Evolutionary conservation across 2,888 invertebrate species (phyloP), one percentile per base, ranked within the genome.

Genomic region (Netelia melanura): DNA sequence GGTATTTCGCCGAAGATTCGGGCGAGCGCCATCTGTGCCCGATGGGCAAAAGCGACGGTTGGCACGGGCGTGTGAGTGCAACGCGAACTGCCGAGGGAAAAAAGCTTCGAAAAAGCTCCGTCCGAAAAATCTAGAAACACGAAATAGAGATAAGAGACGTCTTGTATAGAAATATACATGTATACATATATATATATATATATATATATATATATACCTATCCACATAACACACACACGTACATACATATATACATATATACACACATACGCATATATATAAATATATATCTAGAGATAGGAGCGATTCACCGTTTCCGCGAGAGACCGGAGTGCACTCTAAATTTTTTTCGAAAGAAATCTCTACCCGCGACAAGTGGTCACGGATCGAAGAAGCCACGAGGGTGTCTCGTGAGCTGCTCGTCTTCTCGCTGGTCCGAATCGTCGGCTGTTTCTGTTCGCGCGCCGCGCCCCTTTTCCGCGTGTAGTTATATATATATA

Each of bases 321-420:
- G 54, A 75, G 65, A 72, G 23, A 71, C 67, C 56, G 62, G 75
- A 77, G 81, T 75, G 81, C 76, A 79, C 83, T 86, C 68, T 81
- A 74, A 85, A 86, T 86, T 82, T 83, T 38, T 81, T 81, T 83
- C 75, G 70, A 82, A 85, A 82, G 75, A 85, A 82, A 76, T 76
- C 76, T 68, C 61, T 61, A 14, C 54, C 65, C 76, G 76, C 83
- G 86, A 85, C 86, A 85, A 85, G 85, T 85, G 86, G 85, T 84
- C 79, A 85, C 77, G 81, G 86, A 85, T 84, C 74, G 81, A 72
- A 84, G 67, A 80, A 79, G 38, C 72, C 72, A 85, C 83, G 81
- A 84, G 79, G 72, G 77, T 79, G 75, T 56, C 70, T 78, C 80
- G 68, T 67, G 79, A 44, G 56, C 62, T 48, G 48, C 48, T 17